Conservation (phyloP, 2,797 vertebrate species). For the Stomatorhinus walkeri region DNA sequence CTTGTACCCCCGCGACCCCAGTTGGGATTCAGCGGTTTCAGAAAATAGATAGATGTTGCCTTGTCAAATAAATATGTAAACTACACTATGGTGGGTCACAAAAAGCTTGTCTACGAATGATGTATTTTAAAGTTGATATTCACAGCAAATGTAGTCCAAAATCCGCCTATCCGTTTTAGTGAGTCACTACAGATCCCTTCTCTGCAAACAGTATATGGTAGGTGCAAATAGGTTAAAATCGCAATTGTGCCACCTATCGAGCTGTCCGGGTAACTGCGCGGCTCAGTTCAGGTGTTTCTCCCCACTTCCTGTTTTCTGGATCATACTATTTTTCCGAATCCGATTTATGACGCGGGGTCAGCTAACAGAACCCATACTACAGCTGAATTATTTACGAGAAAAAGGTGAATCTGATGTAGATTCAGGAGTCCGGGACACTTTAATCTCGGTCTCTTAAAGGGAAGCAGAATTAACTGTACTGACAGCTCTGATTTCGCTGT, state of each 20-base stretch:
- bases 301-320: constrained; percentile 6
- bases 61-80: background rate
- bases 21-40: background rate
- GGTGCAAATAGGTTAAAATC: background rate
- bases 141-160: background rate
- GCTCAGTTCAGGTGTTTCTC: background rate
- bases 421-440: background rate
- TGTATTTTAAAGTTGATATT: background rate
- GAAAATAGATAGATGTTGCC: background rate
- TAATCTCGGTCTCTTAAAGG: background rate
- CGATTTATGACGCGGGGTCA: background rate
- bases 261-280: background rate
- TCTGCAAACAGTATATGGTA: background rate
- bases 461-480: background rate
- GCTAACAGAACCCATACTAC: background rate
- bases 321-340: background rate
- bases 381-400: background rate
- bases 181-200: background rate
- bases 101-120: background rate
- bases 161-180: background rate
- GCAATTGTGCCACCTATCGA: background rate
- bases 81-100: background rate
- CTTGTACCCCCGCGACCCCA: background rate
- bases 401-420: background rate
- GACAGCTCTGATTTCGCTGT: background rate